Base-by-base conservation (phyloP, 2,113 vertebrate genomes). In the Agapornis roseicollis region DNA sequence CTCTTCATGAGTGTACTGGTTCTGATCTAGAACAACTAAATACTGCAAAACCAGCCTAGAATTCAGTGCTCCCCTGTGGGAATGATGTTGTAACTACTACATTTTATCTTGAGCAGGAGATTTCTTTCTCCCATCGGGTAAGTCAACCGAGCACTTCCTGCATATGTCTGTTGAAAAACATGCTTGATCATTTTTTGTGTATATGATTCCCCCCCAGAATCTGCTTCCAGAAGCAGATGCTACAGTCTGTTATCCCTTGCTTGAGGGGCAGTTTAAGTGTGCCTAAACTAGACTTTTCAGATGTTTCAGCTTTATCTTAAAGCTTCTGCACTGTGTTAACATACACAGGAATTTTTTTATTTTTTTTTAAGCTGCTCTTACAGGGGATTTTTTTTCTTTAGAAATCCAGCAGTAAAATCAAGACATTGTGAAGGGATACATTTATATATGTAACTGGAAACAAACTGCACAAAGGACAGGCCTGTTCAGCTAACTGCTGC, bases 341-440 rank as follows among this genome's bases (percentile, higher is more conserved):
- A 41, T 6, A 14, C 0, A 2, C 10, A 31, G 19, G 12, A 4
- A n/a, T n/a, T n/a, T 19, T 37, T 70, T 11, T 29, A 17, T 8
- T 37, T 65, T 78, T 41, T 70, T 80, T 63, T 80, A 7, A 80
- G 33, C 22, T 81, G 42, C 28, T 79, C 3, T 81, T 81, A 46
- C n/a, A n/a, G n/a, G 18, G 16, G 0, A 13, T 25, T 12, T n/a
- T 61, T 61, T 63, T 93, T 84, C 66, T 92, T 87, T 25, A 77
- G 29, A 66, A 53, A 22, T 39, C 6, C 13, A 16, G 37, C 22
- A 33, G 41, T 58, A 66, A 74, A 80, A 73, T 22, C 19, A 28
- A 10, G 37, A 8, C 6, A 1, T 4, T 79, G 35, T 53, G 33
- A 80, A 70, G n/a, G 18, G 42, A 58, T 58, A 12, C 4, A 5